phyloP scores from a whole-genome alignment of 2,797 vertebrate genomes.

The Sebastes itinus region DNA sequence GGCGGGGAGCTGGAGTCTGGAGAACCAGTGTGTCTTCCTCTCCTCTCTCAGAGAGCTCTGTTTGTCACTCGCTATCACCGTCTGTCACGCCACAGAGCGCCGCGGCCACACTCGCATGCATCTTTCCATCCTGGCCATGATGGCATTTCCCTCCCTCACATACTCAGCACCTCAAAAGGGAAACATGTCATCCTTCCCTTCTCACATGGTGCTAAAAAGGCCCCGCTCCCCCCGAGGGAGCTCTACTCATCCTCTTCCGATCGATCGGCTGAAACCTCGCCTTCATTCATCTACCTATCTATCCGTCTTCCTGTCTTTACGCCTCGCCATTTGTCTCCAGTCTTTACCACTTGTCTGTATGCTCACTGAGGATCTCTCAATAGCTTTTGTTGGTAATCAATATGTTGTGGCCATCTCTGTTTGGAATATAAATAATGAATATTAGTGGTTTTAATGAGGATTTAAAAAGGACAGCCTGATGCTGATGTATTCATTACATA shows the following conservation, averaged over 20 bases:
- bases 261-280: slow-evolving; percentile 69
- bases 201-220: slow-evolving; percentile 72
- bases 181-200: slow-evolving; percentile 72
- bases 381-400: slow-evolving; percentile 55
- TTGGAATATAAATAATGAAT: slow-evolving; percentile 59
- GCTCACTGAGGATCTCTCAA: slow-evolving; percentile 40
- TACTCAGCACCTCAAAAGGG: slow-evolving; percentile 57
- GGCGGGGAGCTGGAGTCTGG: slow-evolving; percentile 65
- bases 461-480: slow-evolving; percentile 26
- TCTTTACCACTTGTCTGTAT: slow-evolving; percentile 30
- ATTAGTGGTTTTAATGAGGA: slow-evolving; percentile 23
- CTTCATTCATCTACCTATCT: slow-evolving; percentile 67
- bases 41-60: slow-evolving; percentile 70
- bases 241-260: slow-evolving; percentile 65
- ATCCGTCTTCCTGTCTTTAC: slow-evolving; percentile 72
- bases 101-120: slow-evolving; percentile 49
- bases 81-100: slow-evolving; percentile 73
- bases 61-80: slow-evolving; percentile 73
- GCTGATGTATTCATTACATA: not conserved
- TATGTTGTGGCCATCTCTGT: slow-evolving; percentile 31
- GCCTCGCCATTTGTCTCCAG: slow-evolving; percentile 54
- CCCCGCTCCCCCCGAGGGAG: slow-evolving; percentile 53
- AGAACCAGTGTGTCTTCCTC: slow-evolving; percentile 72
- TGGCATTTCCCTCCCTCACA: slow-evolving; percentile 41
- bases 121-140: slow-evolving; percentile 50